phyloP scores from a whole-genome alignment of 2,113 vertebrate genomes.

The Nicator chloris region DNA sequence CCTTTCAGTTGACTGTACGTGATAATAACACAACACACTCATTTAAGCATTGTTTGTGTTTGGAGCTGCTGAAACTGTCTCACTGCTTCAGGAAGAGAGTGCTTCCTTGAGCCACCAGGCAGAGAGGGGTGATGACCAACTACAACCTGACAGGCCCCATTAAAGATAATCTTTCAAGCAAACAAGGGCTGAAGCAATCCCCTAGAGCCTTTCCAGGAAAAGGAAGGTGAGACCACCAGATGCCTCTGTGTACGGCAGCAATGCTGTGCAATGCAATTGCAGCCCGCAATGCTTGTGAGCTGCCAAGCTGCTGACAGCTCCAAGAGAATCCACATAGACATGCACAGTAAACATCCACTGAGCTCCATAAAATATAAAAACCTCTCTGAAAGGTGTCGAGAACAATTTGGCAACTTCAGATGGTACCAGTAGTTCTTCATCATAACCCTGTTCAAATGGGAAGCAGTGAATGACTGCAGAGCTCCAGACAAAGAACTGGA shows the following conservation, averaged over 20 bases:
- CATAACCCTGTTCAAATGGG: neutral
- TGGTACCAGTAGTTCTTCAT: neutral
- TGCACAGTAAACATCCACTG: neutral
- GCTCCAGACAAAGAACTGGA: neutral
- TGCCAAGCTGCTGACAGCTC: neutral
- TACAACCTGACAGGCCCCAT: neutral
- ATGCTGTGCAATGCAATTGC: neutral
- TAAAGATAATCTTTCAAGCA: neutral
- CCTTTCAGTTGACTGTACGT: neutral
- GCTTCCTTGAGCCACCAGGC: neutral
- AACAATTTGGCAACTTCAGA: neutral
- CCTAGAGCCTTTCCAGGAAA: neutral
- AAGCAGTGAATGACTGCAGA: neutral
- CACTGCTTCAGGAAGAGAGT: neutral
- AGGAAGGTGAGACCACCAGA: neutral
- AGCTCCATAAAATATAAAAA: neutral
- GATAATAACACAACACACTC: neutral
- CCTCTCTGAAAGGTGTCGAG: neutral
- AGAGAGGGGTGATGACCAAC: neutral
- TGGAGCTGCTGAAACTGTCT: neutral
- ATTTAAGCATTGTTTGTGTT: neutral
- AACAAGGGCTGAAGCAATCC: neutral
- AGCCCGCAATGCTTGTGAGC: neutral
- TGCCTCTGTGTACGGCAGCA: rapidly evolving
- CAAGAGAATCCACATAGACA: neutral